Evolutionary conservation across 2,113 vertebrate species (phyloP), one percentile per base, ranked within the genome.

Genomic region (Miniopterus natalensis): DNA sequence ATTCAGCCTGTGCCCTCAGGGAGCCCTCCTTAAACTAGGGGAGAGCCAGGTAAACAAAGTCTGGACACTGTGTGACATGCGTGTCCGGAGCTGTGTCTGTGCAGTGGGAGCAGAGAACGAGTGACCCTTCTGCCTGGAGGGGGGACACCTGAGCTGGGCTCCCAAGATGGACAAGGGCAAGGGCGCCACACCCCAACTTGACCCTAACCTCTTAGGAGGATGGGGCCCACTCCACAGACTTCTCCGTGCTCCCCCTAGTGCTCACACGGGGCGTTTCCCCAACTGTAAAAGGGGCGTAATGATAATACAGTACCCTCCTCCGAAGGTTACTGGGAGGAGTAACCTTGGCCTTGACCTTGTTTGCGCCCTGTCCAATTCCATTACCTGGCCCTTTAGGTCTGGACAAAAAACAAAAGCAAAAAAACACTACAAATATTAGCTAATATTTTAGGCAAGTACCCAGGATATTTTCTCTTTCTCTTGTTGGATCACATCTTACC

Each of bases 171-270:
- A 42, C 42, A 23, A 1, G 20, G 49, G 2, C 7, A 6, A 36
- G 14, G 29, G 5, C 1, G 2, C 42, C 68, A 9, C 71, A 51
- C 31, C 59, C 68, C 45, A 25, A 1, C 31, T 40, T 8, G 42
- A 49, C 70, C 45, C 89, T 79, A 29, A 47, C 10, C 1, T 5
- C 63, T 77, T 29, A 9, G 21, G 47, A 65, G 65, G 17, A 9
- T 1, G 65, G 10, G 8, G 27, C 3, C 5, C 1, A 27, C 3
- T 40, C 10, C 2, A 1, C 6, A 10, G 9, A 12, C 4, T 3
- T 59, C 20, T 40, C 17, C 2, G 10, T 61, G 66, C 71, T 23
- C 79, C 36, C 29, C 49, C 84, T 31, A 17, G 84, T 31, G 13
- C 36, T 53, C 6, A 42, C 21, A 20, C 36, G 4, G 9, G 15